Base-by-base conservation (phyloP, 2,113 vertebrate species). In the Lipophrys pholis region DNA sequence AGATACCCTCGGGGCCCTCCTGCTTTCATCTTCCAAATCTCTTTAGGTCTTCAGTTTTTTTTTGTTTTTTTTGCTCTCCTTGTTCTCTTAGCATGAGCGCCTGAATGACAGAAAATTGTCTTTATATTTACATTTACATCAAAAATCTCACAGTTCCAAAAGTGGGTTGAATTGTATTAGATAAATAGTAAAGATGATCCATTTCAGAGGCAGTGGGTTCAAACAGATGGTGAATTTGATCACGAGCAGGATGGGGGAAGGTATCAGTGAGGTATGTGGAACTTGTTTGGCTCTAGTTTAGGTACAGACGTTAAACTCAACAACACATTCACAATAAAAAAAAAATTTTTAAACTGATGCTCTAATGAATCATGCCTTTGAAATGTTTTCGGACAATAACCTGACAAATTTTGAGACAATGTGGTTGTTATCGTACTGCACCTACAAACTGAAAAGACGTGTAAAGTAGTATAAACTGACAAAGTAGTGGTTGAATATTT, bases 251-350 rank as follows among this genome's bases (percentile, higher is more conserved):
- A 81, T 62, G 62, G 73, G 64, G 57, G 68, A 70, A 70, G 38
- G 17, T 49, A 11, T 11, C 5, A 7, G 62, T 51, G 56, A n/a
- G 36, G 51, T 56, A 35, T 60, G 54, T 54, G 17, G 62, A 57
- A 41, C 0, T 2, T 17, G 40, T 1, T 46, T 72, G 68, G 71
- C 35, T 45, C 41, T 41, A 16, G 61, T 48, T 70, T 2, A 55
- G 65, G 4, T 36, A 55, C 50, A 62, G 70, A 75, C 70, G 78
- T 78, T 65, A 78, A 61, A 52, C 49, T 41, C 66, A 78, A 66
- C 42, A 43, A 11, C 5, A 11, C 11, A 8, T 11, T 43, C 21
- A 30, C 21, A 2, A 30, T 2, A 30, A 2, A 30, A 30, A 2
- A 30, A 2, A 30, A 2, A 2, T 30, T 30, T 30, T 30, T 30